Base-by-base conservation (phyloP, 2,113 vertebrate genomes). In the Xiphophorus couchianus region DNA sequence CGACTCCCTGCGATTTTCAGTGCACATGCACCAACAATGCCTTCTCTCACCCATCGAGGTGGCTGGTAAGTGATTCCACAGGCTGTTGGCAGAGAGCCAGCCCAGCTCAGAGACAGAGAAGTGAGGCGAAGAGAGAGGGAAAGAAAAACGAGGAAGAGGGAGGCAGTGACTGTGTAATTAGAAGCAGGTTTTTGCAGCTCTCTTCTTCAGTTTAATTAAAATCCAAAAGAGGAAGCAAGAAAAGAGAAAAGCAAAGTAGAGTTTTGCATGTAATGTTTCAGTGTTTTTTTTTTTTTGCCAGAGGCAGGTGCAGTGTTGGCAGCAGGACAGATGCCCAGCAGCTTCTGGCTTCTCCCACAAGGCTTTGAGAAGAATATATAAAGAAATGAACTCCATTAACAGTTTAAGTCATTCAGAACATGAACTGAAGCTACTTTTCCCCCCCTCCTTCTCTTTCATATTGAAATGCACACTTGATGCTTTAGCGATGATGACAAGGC, bases 191-290 rank as follows among this genome's bases (percentile, higher is more conserved):
- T 90, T 89, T 51, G 80, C 89, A 88, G 87, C 86, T 82, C 85
- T 87, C 84, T 86, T 90, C 90, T 88, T 93, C 85, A 87, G 86
- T 91, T 92, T 93, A 93, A 93, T 93, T 93, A 92, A 92, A 93
- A 93, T 89, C 80, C 71, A 74, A 89, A 88, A 86, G 71, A 88
- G 77, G 81, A 84, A 88, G 87, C 83, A 77, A 73, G 86, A 73
- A 89, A 82, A 77, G 71, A 84, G 79, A 86, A 62, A 72, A 78
- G 71, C 13, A 35, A 88, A 79, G 77, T 82, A 82, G 82, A 88
- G 73, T 88, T 91, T 86, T 87, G 88, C 89, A 79, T 83, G 88
- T 85, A 58, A 58, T 58, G 3, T n/a, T n/a, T 58, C 15, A 10
- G 2, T 79, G 88, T 82, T 89, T 37, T 37, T 12, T 12, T 37